Conservation (phyloP, 2,888 invertebrate species). For the Atethmia centrago region DNA sequence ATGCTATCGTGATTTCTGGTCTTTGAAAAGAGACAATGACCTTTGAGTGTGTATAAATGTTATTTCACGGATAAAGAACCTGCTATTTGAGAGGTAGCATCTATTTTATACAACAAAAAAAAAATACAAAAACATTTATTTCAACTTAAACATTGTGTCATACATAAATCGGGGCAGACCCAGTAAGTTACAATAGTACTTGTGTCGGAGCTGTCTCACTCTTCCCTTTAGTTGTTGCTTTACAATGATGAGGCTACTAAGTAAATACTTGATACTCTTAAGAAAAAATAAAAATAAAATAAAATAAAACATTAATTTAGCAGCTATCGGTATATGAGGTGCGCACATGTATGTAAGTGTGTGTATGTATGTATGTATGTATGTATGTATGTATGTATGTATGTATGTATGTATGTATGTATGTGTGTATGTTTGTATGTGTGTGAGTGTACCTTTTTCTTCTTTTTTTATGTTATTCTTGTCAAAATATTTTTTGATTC, state of each 20-base stretch:
- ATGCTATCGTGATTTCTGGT: not conserved
- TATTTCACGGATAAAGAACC: not conserved
- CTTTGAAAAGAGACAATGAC: not conserved
- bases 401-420: too few species aligned
- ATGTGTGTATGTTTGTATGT: too few species aligned
- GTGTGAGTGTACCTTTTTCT: too few species aligned
- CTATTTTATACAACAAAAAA: not conserved
- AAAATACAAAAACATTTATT: too few species aligned
- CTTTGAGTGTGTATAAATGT: not conserved
- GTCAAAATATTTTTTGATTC: too few species aligned
- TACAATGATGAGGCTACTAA: not conserved
- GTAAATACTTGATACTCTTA: too few species aligned
- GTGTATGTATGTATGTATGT: not conserved
- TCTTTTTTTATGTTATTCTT: too few species aligned
- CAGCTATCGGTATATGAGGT: not conserved
- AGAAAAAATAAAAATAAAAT: not conserved
- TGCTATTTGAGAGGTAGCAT: not conserved
- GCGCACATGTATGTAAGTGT: not conserved
- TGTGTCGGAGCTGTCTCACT: not conserved
- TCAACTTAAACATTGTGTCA: too few species aligned
- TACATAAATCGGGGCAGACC: too few species aligned
- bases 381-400: not conserved
- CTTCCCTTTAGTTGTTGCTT: not conserved
- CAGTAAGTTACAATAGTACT: not conserved
- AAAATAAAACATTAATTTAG: not conserved